phyloP scores from a whole-genome alignment of 2,113 vertebrate species.

The Crotophaga sulcirostris region DNA sequence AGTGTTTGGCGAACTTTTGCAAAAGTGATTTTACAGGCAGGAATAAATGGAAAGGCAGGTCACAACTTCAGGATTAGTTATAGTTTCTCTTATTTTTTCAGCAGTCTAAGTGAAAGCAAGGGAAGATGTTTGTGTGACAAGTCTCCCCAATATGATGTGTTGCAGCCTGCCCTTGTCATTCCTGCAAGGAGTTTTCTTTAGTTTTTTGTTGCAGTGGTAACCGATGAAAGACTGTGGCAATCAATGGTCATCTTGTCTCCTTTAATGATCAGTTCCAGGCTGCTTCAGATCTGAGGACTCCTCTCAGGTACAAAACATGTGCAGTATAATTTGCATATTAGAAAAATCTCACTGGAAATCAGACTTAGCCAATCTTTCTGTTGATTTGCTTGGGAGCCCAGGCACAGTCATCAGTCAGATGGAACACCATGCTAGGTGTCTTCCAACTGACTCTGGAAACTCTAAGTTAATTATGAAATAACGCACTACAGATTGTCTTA shows the following conservation, averaged over 20 bases:
- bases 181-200: not conserved
- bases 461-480: not conserved
- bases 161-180: not conserved
- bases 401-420: not conserved
- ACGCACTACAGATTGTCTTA: not conserved
- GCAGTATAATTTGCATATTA: not conserved
- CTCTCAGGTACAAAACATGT: not conserved
- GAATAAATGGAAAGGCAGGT: not conserved
- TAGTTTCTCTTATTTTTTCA: not conserved
- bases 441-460: not conserved
- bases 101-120: not conserved
- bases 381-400: not conserved
- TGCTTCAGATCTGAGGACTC: not conserved
- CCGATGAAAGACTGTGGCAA: not conserved
- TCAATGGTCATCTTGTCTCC: not conserved
- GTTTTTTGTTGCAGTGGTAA: not conserved
- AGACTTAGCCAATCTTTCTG: not conserved
- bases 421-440: not conserved
- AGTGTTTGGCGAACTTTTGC: not conserved
- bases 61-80: not conserved
- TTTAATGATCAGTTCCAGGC: not conserved
- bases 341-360: not conserved
- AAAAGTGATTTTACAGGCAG: not conserved
- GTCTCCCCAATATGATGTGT: fast-evolving
- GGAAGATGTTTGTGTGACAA: not conserved